Evolutionary conservation across 2,113 vertebrate species (phyloP).

Genomic region (Nannospalax galili): DNA sequence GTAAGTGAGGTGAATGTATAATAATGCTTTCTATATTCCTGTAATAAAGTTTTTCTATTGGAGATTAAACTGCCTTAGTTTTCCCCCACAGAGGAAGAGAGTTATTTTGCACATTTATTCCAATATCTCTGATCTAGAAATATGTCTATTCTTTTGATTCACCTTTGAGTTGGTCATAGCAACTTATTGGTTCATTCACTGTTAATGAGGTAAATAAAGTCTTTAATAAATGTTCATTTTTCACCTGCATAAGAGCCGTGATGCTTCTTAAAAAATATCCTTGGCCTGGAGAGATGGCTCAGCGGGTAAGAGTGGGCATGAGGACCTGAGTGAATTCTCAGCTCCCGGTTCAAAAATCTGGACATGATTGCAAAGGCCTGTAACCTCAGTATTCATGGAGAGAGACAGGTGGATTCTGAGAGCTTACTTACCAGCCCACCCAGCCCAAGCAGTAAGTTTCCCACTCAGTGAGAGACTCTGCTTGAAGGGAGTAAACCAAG

Average conservation of each 20-base stretch:
- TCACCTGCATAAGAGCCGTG: not conserved
- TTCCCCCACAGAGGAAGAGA: not conserved
- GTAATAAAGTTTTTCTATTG: constrained; percentile 20
- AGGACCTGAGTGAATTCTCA: not conserved
- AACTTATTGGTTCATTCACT: not conserved
- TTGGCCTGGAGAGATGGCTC: not conserved
- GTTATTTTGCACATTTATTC: not conserved
- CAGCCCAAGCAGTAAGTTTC: too few relatives aligned
- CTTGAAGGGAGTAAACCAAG: not conserved
- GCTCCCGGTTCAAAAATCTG: not conserved
- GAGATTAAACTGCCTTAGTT: not conserved
- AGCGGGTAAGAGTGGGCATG: not conserved
- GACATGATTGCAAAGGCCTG: not conserved
- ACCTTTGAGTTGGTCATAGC: not conserved
- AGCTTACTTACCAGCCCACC: not conserved
- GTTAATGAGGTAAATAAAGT: not conserved
- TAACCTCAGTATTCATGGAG: not conserved
- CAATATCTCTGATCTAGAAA: not conserved
- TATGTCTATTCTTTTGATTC: not conserved
- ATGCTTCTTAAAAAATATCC: not conserved
- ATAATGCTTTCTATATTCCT: not conserved
- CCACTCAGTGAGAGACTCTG: not conserved
- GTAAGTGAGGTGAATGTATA: not conserved
- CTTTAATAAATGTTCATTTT: not conserved
- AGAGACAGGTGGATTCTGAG: not conserved